Evolutionary conservation across 2,113 vertebrate species (phyloP), one percentile per base, ranked within the genome.

Genomic region (Ancistrus triradiatus): DNA sequence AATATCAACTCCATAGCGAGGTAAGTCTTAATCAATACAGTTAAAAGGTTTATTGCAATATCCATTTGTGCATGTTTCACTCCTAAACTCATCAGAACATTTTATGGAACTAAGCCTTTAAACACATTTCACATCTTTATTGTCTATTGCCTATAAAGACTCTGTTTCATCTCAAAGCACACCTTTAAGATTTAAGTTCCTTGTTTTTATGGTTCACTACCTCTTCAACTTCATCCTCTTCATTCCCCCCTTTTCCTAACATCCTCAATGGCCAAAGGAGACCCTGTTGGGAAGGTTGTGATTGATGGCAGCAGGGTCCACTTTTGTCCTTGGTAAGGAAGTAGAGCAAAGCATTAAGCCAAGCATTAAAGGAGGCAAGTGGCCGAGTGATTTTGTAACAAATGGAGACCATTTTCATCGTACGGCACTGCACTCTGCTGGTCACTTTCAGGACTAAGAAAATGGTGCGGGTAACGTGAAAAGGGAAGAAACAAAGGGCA

Each of bases 331-430:
- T 88, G 0, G 88, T 91, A 33, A 91, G 79, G 72, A 91, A 91
- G 76, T 91, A 91, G 5, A 91, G 85, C 15, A 91, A 77, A 1
- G 89, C 89, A 2, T 91, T 91, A 56, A 90, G 86, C 84, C 88
- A 91, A 47, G 89, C 87, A 3, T 90, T 90, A 74, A 88, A 90
- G 21, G 88, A 89, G 9, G 89, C 89, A 40, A 90, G 76, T 1
- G 89, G 89, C 37, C 89, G 73, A 3, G 89, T 91, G 42, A 91
- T 87, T 75, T 91, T 91, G 69, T 91, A 91, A 77, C 89, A 91
- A 68, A 91, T 88, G 43, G 88, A 88, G 47, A 91, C 83, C 31
- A 85, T 71, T 64, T 81, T 77, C 77, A 88, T 85, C 38, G 81
- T 79, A 3, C 75, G 69, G 56, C 89, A 91, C 58, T 82, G 74